These are phyloP conservation scores for Phalacrocorax aristotelis DNA, from an alignment of 2,113 vertebrate species.

Conservation along the genomic window DNA sequence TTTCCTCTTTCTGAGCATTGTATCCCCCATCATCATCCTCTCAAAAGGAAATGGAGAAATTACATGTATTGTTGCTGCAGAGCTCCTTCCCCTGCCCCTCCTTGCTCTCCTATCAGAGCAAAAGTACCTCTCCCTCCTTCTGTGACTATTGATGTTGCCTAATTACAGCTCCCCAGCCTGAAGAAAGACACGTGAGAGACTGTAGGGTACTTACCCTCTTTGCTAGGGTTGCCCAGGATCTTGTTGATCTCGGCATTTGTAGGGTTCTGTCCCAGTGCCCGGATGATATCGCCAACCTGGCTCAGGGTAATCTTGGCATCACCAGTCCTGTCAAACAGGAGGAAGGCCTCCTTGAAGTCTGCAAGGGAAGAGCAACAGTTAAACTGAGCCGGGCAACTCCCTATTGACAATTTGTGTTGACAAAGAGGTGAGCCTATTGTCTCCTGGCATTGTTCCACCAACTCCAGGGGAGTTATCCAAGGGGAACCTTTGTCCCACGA, in stretches of 20 bases:
- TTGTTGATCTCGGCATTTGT: conserved; percentile 88
- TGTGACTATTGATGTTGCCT: not conserved
- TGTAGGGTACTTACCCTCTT: conserved; percentile 80
- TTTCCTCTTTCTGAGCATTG: not conserved
- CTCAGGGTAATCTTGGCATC: conserved; percentile 87
- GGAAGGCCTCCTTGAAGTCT: conserved; percentile 99
- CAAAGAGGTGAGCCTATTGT: not conserved
- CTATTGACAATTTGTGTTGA: not conserved
- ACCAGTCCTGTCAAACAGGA: conserved; percentile 97
- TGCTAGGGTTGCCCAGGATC: conserved; percentile 87
- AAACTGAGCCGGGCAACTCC: not conserved
- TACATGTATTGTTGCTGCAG: not conserved
- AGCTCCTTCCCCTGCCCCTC: too few relatives aligned
- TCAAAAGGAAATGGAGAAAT: not conserved
- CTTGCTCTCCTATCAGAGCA: not conserved
- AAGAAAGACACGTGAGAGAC: not conserved
- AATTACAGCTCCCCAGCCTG: not conserved
- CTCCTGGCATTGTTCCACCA: conserved; percentile 5
- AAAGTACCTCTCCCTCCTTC: not conserved
- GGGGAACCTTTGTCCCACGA: not conserved
- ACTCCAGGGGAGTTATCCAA: not conserved
- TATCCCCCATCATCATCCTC: not conserved
- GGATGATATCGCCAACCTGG: conserved; percentile 94
- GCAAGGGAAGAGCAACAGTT: conserved; percentile 49
- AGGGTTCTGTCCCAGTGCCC: conserved; percentile 97